Percentiles rank a stretch among this genome's conserved stretches.
These are phyloP conservation scores for Muntiacus muntjak DNA, from an alignment of 2,113 vertebrate genomes.

Conservation along the genomic window DNA sequence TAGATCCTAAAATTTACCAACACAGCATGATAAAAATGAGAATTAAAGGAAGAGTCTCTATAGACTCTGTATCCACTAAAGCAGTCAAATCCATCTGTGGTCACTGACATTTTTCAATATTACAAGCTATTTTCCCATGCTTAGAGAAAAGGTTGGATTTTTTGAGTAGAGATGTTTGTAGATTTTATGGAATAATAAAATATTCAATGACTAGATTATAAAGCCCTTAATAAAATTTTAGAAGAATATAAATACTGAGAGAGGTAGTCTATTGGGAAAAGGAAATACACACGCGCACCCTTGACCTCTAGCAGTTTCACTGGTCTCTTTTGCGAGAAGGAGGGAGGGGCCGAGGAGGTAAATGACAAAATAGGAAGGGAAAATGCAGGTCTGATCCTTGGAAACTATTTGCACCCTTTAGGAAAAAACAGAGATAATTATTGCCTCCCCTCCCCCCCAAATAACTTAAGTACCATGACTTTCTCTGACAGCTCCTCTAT, in stretches of 20 bases:
- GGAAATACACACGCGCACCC: neutral
- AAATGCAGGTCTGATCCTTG: neutral
- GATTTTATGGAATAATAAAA: conserved; percentile 59
- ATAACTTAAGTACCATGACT: neutral
- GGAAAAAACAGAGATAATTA: neutral
- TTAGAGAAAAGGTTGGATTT: neutral
- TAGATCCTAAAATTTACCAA: neutral
- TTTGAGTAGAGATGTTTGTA: conserved; percentile 39
- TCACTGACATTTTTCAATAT: conserved; percentile 41
- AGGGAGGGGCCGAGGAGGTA: rapidly evolving
- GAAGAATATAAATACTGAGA: conserved; percentile 9
- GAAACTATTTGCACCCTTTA: neutral
- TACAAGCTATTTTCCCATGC: neutral
- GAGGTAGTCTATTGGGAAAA: neutral
- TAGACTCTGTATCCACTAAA: neutral
- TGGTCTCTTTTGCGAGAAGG: neutral
- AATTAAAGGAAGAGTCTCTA: neutral
- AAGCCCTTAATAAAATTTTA: conserved; percentile 57
- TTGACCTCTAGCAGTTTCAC: neutral
- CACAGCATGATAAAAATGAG: neutral
- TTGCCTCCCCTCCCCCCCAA: rapidly evolving
- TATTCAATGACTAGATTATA: conserved; percentile 57
- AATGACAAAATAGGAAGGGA: neutral
- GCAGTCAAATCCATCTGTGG: neutral
- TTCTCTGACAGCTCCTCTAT: neutral